Conservation (phyloP, 1,140 invertebrate species). For the Diachasmimorpha longicaudata region DNA sequence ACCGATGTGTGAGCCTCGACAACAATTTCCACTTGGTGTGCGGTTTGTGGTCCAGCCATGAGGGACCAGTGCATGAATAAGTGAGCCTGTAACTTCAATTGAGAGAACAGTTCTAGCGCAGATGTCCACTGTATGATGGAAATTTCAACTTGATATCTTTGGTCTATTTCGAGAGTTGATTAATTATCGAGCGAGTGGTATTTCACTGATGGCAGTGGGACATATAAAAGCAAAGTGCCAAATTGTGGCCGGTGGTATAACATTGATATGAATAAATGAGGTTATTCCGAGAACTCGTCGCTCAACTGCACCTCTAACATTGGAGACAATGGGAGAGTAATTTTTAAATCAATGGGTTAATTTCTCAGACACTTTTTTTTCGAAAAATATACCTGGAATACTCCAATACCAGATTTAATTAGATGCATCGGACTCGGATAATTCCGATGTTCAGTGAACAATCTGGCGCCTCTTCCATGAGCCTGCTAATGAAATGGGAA, state of each 20-base stretch:
- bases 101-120: neutral
- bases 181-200: neutral
- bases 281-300: neutral
- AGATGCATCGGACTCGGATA: constrained; percentile 21
- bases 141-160: constrained; percentile 24
- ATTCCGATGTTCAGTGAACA: constrained; percentile 4
- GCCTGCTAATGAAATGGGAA: constrained; percentile 35
- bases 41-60: constrained; percentile 37
- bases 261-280: neutral
- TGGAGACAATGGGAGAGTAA: neutral
- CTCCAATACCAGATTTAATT: constrained; percentile 38
- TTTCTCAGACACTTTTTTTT: neutral
- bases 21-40: constrained; percentile 41
- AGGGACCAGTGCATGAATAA: constrained; percentile 44
- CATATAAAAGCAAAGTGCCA: neutral
- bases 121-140: constrained; percentile 28
- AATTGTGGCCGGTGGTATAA: neutral
- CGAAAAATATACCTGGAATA: constrained; percentile 8
- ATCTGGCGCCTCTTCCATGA: constrained; percentile 3
- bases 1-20: constrained; percentile 25
- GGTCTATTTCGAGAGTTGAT: neutral
- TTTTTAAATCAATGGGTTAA: neutral
- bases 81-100: constrained; percentile 35
- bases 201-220: neutral
- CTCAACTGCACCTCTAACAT: constrained; percentile 22